Conservation (phyloP, 1,140 invertebrate genomes). For the Pectinophora gossypiella region DNA sequence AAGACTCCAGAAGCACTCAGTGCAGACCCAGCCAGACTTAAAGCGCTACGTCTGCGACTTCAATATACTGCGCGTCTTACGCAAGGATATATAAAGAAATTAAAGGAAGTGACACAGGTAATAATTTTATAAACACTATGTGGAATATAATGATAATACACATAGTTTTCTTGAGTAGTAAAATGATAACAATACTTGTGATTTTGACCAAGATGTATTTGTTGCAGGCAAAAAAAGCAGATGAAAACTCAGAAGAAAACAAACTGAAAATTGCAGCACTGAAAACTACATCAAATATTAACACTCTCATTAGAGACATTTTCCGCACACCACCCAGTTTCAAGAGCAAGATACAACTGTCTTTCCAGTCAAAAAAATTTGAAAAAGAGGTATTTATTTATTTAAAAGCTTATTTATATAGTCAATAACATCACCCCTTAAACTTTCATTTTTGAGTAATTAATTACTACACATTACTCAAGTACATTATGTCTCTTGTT, state of each 20-base stretch:
- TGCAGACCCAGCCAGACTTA: conserved; percentile 86
- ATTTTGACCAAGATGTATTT: no score
- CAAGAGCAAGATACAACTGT: conserved; percentile 90
- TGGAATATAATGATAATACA: neutral
- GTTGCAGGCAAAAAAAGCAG: conserved; percentile 82
- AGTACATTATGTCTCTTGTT: no score
- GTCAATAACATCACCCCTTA: no score
- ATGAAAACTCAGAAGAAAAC: conserved; percentile 88
- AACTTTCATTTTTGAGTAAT: no score
- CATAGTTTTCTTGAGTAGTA: neutral
- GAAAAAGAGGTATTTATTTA: conserved; percentile 77
- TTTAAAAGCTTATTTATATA: conserved; percentile 5
- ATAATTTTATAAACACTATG: neutral
- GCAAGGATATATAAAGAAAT: conserved; percentile 93
- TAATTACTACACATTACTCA: no score
- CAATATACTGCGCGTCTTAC: conserved; percentile 95
- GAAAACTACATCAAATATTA: conserved; percentile 95
- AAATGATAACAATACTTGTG: neutral
- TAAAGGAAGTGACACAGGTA: conserved; percentile 88
- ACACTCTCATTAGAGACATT: conserved; percentile 93
- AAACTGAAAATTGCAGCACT: conserved; percentile 90
- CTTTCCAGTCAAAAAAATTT: conserved; percentile 85
- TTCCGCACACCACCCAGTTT: conserved; percentile 96
- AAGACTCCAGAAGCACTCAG: conserved; percentile 84
- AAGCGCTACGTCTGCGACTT: conserved; percentile 91